Evolutionary conservation across 2,797 vertebrate genomes (phyloP), one percentile per base, ranked within the genome.

Genomic region (Rachycentron canadum): DNA sequence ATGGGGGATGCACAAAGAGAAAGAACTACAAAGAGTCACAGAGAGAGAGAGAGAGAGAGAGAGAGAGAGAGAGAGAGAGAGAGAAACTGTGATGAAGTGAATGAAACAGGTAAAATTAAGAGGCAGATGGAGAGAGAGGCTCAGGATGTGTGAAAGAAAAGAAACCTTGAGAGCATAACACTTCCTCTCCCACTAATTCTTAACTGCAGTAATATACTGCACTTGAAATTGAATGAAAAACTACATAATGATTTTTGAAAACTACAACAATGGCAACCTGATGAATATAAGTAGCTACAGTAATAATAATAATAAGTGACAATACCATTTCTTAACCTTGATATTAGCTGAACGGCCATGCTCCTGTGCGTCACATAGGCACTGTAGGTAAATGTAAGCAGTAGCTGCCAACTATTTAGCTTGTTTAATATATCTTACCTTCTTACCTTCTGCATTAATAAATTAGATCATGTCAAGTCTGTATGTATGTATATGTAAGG

Each of bases 111-210:
- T 26, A 16, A 53, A 16, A 16, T 16, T 14, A 14, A 49, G 57
- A 38, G 25, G 57, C 66, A 66, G 58, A 30, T 3, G 41, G 64
- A 36, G 25, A 30, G 23, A 69, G 45, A 25, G 19, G 10, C 62
- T 77, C 59, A 26, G 41, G 53, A 58, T 73, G 73, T 69, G 58
- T 62, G 74, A 78, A 73, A 71, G 64, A 45, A 69, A 52, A 73
- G 45, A 73, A 78, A 67, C 23, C 30, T 26, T 40, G 57, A 83
- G 30, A 60, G 41, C 30, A 57, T 19, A 36, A 56, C 19, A 52
- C 45, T 25, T 45, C 32, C 32, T 43, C 2, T 59, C 4, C 23
- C 11, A 38, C 23, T 10, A 26, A 9, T 30, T 5, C 13, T 50
- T 30, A 26, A 7, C 21, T 5, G 12, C 56, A 38, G 45, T 13